A percentile compares a stretch with the other conserved stretches of the same genome.
These are phyloP conservation scores for Leptinotarsa tumamoca DNA, from an alignment of 2,888 invertebrate species.

Conservation along the genomic window DNA sequence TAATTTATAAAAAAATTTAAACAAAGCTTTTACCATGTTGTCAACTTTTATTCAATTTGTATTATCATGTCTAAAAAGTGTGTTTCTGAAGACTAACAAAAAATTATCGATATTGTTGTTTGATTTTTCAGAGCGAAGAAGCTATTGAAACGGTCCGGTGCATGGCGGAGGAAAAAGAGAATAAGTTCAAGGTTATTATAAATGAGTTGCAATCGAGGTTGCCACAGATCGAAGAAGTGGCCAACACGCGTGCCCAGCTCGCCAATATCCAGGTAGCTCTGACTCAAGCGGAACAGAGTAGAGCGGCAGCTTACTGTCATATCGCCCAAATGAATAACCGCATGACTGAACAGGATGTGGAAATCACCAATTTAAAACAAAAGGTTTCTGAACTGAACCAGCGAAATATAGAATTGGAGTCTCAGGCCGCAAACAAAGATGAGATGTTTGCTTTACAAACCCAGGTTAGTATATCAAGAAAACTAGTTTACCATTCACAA, in stretches of 20 bases:
- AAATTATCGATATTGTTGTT: background rate
- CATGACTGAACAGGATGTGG: constrained; percentile 27
- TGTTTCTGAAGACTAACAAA: no score
- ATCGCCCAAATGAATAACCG: constrained; percentile 32
- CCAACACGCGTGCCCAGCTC: constrained; percentile 61
- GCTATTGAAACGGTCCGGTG: constrained; percentile 16
- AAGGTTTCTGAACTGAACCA: constrained; percentile 32
- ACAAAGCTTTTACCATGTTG: no score
- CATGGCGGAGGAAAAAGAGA: constrained; percentile 24
- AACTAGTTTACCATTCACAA: no score
- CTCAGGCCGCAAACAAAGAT: constrained; percentile 32
- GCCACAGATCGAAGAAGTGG: constrained; percentile 55
- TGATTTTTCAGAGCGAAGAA: constrained; percentile 19
- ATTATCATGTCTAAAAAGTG: no score
- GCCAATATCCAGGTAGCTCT: constrained; percentile 68
- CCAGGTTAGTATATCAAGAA: constrained; percentile 41
- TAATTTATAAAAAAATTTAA: no score
- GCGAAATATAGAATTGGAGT: constrained; percentile 26
- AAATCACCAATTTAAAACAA: background rate
- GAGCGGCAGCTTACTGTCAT: constrained; percentile 59
- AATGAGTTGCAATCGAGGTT: constrained; percentile 5
- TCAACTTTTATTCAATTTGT: no score
- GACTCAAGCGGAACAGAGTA: constrained; percentile 66
- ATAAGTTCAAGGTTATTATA: constrained; percentile 5
- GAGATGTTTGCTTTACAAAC: constrained; percentile 50